Evolutionary conservation across 2,797 vertebrate species (phyloP), one percentile per base, ranked within the genome.

Genomic region (Pseudocheirus occidentalis): DNA sequence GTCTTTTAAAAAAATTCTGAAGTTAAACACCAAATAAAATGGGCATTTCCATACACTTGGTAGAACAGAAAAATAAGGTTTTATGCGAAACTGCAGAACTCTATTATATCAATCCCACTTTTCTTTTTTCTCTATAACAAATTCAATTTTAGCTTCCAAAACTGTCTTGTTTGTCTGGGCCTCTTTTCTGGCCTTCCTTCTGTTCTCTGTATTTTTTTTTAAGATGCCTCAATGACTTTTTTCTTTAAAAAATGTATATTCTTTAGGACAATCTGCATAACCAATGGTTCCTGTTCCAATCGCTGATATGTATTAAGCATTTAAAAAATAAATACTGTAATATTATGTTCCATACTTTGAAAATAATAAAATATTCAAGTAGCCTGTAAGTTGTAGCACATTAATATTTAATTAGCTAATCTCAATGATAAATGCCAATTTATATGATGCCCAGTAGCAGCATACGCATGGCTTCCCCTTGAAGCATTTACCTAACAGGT

Each of bases 341-440:
- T 96, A 96, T 97, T 90, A 53, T 90, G 7, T 52, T 90, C 50
- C 95, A 97, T 94, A 95, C n/a, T 97, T 97, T 96, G 55, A 54
- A 91, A 97, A 95, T 97, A 97, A 97, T 96, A 91, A 97, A 97
- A 97, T 95, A 97, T 96, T 97, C 96, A 97, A 90, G 90, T 73
- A 96, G 97, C 95, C 94, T 96, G 96, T 96, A 95, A 96, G 97
- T 95, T 97, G 95, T 95, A 96, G 96, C 97, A 96, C 96, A 98
- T 96, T 96, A 95, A 97, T 98, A 95, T 95, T 96, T 97, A 97
- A 97, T 96, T 97, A 95, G 93, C 62, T 55, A 34, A 58, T 95
- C 59, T 97, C 90, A 87, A 94, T 97, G 95, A 97, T 55, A 96
- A 94, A 96, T 56, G 66, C 95, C 97, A 97, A 50, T 53, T 56